A percentile compares a stretch with the other conserved stretches of the same genome.
phyloP scores from a whole-genome alignment of 1,140 invertebrate genomes.

The Calliphora vicina region DNA sequence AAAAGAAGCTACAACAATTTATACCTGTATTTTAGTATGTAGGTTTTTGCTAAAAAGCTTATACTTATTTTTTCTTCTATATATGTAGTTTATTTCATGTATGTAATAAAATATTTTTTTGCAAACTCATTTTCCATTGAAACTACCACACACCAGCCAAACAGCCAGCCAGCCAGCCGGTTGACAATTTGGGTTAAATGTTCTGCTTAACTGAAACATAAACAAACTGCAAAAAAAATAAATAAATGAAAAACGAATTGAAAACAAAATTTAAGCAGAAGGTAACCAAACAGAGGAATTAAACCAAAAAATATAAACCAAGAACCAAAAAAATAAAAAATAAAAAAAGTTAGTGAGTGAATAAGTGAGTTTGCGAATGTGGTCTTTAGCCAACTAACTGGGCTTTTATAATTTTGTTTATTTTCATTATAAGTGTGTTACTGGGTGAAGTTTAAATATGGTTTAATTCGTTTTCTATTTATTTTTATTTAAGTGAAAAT shows the following conservation, averaged over 20 bases:
- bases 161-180: neutral
- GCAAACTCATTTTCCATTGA: constrained; percentile 4
- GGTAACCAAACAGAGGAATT: neutral
- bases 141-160: neutral
- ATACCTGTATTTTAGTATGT: neutral
- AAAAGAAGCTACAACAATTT: neutral
- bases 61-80: neutral
- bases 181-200: constrained; percentile 16
- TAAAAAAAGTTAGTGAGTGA: too few species aligned
- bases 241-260: neutral
- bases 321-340: too few species aligned
- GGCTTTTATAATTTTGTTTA: neutral
- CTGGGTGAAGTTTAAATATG: constrained; percentile 9
- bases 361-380: too few species aligned
- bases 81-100: neutral
- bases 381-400: too few species aligned
- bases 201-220: neutral
- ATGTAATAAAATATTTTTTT: neutral
- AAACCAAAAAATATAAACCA: too few species aligned
- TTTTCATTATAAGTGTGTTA: neutral
- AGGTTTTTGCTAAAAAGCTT: neutral
- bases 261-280: neutral
- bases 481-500: neutral
- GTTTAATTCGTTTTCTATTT: neutral
- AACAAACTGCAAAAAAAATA: neutral